Evolutionary conservation across 1,140 invertebrate species (phyloP).

Genomic region (Drosophila ironensis): DNA sequence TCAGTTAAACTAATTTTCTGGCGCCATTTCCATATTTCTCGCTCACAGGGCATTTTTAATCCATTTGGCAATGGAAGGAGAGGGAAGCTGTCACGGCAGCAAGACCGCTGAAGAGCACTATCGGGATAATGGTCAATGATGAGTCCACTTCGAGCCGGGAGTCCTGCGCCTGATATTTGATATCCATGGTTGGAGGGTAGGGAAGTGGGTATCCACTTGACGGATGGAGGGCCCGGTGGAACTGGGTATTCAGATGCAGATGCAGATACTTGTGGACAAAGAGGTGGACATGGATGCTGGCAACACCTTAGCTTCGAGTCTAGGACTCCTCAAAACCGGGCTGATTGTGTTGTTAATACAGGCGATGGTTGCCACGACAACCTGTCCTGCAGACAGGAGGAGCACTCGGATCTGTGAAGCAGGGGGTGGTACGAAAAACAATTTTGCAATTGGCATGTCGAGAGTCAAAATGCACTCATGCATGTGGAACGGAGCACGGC

Average conservation of each 20-base stretch:
- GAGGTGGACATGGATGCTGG: background rate
- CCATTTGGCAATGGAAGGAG: constrained; percentile 4
- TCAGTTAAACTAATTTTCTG: constrained; percentile 67
- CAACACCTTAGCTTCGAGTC: constrained; percentile 17
- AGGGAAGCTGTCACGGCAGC: too few species aligned
- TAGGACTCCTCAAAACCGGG: constrained; percentile 12
- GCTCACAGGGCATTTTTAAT: constrained; percentile 57
- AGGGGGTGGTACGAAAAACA: constrained; percentile 34
- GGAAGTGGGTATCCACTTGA: constrained; percentile 9
- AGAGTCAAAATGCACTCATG: constrained; percentile 69
- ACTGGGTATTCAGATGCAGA: constrained; percentile 1
- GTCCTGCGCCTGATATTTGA: background rate
- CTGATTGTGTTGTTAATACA: constrained; percentile 29
- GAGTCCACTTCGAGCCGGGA: constrained; percentile 26
- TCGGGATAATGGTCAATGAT: constrained; percentile 8
- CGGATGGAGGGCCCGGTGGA: background rate
- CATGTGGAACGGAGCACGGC: constrained; percentile 56
- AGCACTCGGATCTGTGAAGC: background rate
- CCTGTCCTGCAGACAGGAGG: constrained; percentile 4
- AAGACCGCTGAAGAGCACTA: background rate
- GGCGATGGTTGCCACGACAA: constrained; percentile 53
- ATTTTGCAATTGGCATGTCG: constrained; percentile 78
- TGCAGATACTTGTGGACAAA: constrained; percentile 3
- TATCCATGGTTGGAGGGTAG: background rate
- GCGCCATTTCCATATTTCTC: constrained; percentile 22